These are phyloP conservation scores for Drosophila erecta DNA, from an alignment of 1,140 invertebrate genomes.

Conservation along the genomic window DNA sequence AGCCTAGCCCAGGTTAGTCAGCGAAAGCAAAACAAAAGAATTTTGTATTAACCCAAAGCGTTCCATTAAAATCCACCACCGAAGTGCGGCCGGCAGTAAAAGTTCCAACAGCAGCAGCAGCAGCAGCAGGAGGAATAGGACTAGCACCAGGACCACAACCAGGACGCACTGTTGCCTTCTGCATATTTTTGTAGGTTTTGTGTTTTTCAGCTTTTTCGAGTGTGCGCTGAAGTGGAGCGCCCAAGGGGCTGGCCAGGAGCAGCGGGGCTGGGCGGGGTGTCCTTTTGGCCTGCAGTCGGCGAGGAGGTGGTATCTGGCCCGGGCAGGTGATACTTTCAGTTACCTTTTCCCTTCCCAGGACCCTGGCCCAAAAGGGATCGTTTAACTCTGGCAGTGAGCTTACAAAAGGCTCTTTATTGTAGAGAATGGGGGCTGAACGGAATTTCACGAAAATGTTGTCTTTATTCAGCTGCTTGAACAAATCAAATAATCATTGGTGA, in stretches of 20 bases:
- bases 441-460: background rate
- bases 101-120: constrained; percentile 26
- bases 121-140: constrained; percentile 12
- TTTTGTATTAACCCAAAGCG: constrained; percentile 77
- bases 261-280: constrained; percentile 5
- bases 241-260: constrained; percentile 10
- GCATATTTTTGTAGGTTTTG: constrained; percentile 5
- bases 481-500: background rate
- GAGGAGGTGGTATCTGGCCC: constrained; percentile 21
- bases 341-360: constrained; percentile 27
- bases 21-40: constrained; percentile 71
- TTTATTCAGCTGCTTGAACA: background rate
- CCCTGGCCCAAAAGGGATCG: constrained; percentile 18
- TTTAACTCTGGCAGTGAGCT: constrained; percentile 36
- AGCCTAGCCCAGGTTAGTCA: constrained; percentile 66
- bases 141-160: constrained; percentile 36
- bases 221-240: constrained; percentile 79
- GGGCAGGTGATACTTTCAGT: constrained; percentile 74
- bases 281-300: background rate
- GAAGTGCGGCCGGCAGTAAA: constrained; percentile 3
- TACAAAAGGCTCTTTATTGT: constrained; percentile 10
- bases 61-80: constrained; percentile 76
- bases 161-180: constrained; percentile 49
- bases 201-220: constrained; percentile 29
- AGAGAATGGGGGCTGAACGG: background rate